Base-by-base conservation (phyloP, 2,888 invertebrate species). In the Ennomos quercinarius region DNA sequence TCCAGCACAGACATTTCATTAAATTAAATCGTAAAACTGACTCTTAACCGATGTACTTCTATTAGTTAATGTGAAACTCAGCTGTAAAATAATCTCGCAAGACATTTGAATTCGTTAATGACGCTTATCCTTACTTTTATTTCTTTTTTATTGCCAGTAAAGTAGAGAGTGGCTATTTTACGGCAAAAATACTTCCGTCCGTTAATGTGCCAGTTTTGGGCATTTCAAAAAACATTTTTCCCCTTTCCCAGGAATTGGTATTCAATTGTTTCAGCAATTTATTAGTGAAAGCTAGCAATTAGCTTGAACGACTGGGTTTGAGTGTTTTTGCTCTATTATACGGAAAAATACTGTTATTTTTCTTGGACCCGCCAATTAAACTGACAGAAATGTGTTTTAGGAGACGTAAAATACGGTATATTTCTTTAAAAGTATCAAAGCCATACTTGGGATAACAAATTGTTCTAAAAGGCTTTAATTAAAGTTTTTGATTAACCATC, bases 21-120 rank as follows among this genome's bases (percentile, higher is more conserved):
- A 47, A 40, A 61, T 60, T 56, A 55, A 56, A 61, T 61, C 60
- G 55, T 56, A 51, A 61, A 61, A 45, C 55, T 39, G 43, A 27
- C 35, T 11, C 34, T 61, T 47, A 55, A 51, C 55, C 47, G 43
- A 56, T 61, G 60, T 61, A 50, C 55, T 61, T 43, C 47, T 60
- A 57, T 51, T 57, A 51, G 61, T 66, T 55, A 63, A 59, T 57
- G 61, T 54, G 54, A 51, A 56, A 35, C 49, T 61, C 44, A 55
- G 56, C 56, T 51, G 59, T 66, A 59, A 63, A 62, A 53, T 55
- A 63, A 58, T 48, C 65, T 63, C 44, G 58, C 52, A 63, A 59
- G 61, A 61, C 61, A 66, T 68, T 66, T 53, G 51, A 63, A 66
- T 66, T 64, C 61, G 62, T 57, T 68, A 66, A 64, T 57, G 57